Base-by-base conservation (phyloP, 2,113 vertebrate species). In the Xenopus laevis region DNA sequence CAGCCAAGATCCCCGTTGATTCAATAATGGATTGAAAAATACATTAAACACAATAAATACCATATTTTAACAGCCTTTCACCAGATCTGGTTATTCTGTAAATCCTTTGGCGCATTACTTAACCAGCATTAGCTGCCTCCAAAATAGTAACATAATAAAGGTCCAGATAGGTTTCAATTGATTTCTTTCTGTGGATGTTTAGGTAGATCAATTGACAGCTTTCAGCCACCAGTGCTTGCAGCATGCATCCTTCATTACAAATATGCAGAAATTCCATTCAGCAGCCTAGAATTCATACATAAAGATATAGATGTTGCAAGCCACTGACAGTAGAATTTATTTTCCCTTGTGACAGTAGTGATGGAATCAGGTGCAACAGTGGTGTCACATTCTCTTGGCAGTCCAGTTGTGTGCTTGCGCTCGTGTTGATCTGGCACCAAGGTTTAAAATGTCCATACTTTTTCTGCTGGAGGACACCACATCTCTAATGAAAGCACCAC, bases 381-480 rank as follows among this genome's bases (percentile, higher is more conserved):
- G 2, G 27, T 13, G 0, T 91, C 82, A 89, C 61, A 83, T 53
- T 79, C 83, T 79, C 23, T 57, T 33, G 0, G 74, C 73, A 40
- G 74, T 80, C 78, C 79, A 82, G 77, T 84, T 88, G 52, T 89
- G 89, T 18, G 89, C 88, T 65, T 86, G 88, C 4, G 86, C 82
- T 77, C 87, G 86, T 72, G 83, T 81, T 17, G 65, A 50, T 0
- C 81, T 88, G 82, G 93, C 92, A 0, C 91, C 92, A 78, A 91
- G 87, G 72, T 98, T 94, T 79, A 96, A 92, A 46, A 94, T 87
- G 46, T 95, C 95, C 84, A 98, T 84, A 13, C 97, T 98, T 68
- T 91, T 93, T 68, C 96, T 93, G 83, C 97, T 98, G 78, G 96
- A 98, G 67, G 88, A 89, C 60, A 97, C 88, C 13, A 99, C 93